Conservation (phyloP, 2,113 vertebrate genomes). For the Antidorcas marsupialis region DNA sequence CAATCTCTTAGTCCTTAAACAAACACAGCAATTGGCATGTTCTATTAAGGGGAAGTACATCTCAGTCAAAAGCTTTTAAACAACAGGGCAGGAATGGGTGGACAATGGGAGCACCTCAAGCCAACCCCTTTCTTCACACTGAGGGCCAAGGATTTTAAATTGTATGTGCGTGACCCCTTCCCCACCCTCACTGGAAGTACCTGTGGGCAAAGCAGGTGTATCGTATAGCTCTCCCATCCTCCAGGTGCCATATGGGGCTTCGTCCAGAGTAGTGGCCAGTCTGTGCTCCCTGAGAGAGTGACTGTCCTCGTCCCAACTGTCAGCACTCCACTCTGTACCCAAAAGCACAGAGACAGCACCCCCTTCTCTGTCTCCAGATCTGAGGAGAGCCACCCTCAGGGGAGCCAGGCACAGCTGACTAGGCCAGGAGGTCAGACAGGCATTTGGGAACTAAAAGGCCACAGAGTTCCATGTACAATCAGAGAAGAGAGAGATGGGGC, state of each 20-base stretch:
- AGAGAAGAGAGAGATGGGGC: background rate
- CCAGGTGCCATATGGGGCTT: background rate
- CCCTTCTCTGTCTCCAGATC: background rate
- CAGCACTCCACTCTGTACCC: too few relatives aligned
- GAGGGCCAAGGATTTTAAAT: background rate
- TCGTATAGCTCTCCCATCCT: background rate
- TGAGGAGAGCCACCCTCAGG: background rate
- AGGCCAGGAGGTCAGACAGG: background rate
- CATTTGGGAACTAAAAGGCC: background rate
- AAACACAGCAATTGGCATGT: background rate
- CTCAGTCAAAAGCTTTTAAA: background rate
- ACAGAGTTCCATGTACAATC: fast-evolving
- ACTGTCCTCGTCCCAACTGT: background rate
- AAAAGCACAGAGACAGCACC: background rate
- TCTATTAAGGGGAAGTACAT: background rate
- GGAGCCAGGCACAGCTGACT: background rate
- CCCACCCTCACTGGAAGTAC: background rate
- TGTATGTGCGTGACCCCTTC: background rate
- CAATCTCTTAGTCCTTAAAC: background rate
- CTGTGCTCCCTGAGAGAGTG: background rate
- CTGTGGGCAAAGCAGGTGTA: background rate
- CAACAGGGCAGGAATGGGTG: background rate
- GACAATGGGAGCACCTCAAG: background rate
- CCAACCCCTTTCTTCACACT: background rate
- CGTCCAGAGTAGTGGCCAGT: too few relatives aligned